Evolutionary conservation across 2,113 vertebrate species (phyloP), one percentile per base, ranked within the genome.

Genomic region (Brachionichthys hirsutus): DNA sequence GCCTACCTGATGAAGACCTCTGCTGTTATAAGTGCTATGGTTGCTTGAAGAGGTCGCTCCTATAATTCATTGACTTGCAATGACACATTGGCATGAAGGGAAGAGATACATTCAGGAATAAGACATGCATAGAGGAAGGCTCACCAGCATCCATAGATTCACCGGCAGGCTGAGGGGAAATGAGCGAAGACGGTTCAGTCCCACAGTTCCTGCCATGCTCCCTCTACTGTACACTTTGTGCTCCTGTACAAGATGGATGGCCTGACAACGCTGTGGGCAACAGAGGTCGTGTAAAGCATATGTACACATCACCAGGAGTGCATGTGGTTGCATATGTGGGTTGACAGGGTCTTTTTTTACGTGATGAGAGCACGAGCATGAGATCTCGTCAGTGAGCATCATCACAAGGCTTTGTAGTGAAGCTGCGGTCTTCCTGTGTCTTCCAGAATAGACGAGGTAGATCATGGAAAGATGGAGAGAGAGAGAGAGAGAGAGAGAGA

Each of bases 1-100:
- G 67, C 58, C 46, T 70, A 62, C 67, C 60, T 70, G 75, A 86
- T 84, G 74, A 68, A 82, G 72, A 53, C 70, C 75, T 72, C 61
- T 41, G 58, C 71, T 74, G 67, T 56, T 48, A 77, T 78, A 71
- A 74, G 65, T 65, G 55, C 56, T 71, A 50, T 15, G 35, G 18
- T 20, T 40, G 76, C 65, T 70, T 70, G 4, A 18, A 62, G 64
- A 67, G 66, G 77, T 70, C 24, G 48, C 63, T 65, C 56, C 17
- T 75, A 66, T 36, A 53, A 40, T 48, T 52, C 59, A 48, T 16
- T 3, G 5, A 62, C 45, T 24, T 9, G 18, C 18, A 18, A 22
- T 12, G 12, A 48, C 1, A 17, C 11, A 48, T 19, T 17, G 18
- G 46, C 6, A 2, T 56, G 30, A 52, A 11, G 16, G 58, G 49